These are phyloP conservation scores for Caenorhabditis afra DNA, from an alignment of 2,888 invertebrate species.

Conservation along the genomic window DNA sequence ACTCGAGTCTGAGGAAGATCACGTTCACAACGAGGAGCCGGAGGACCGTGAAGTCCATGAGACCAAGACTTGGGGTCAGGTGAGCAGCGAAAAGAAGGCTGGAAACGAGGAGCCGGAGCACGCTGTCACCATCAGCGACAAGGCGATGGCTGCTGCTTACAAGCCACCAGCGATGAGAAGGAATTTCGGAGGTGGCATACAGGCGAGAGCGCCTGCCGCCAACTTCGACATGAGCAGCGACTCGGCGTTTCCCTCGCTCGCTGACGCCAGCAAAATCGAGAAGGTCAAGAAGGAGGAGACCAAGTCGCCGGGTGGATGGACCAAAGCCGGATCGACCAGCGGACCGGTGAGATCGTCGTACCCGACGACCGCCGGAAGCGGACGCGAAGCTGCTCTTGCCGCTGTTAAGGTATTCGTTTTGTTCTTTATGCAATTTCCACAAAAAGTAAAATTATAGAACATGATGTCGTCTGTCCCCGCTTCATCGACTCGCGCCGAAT, in stretches of 20 bases:
- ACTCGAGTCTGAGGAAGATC: slow-evolving; percentile 62
- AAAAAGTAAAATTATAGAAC: slow-evolving; percentile 23
- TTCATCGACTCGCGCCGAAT: slow-evolving; percentile 6
- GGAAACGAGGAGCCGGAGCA: slow-evolving; percentile 44
- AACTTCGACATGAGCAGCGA: slow-evolving; percentile 64
- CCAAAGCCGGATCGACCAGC: slow-evolving; percentile 35
- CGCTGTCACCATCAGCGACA: slow-evolving; percentile 56
- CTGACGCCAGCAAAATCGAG: slow-evolving; percentile 75
- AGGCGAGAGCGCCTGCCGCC: slow-evolving; percentile 31
- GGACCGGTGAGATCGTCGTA: slow-evolving; percentile 20
- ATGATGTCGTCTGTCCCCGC: slow-evolving; percentile 19
- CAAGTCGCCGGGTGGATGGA: slow-evolving; percentile 64
- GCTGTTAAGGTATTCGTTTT: slow-evolving; percentile 58
- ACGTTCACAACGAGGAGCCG: slow-evolving; percentile 63
- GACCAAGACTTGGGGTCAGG: slow-evolving; percentile 65
- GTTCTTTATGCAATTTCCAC: background rate
- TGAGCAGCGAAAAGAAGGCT: slow-evolving; percentile 55
- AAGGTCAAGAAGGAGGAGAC: slow-evolving; percentile 72
- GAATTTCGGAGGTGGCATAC: background rate
- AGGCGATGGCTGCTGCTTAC: slow-evolving; percentile 58
- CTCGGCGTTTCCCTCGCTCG: slow-evolving; percentile 75
- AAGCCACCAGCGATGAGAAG: slow-evolving; percentile 44
- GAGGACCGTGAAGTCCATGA: slow-evolving; percentile 66
- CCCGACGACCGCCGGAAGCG: slow-evolving; percentile 39
- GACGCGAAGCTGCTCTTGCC: slow-evolving; percentile 61